Conservation (phyloP, 2,113 vertebrate genomes). For the Forbesichthys papilliferus region DNA sequence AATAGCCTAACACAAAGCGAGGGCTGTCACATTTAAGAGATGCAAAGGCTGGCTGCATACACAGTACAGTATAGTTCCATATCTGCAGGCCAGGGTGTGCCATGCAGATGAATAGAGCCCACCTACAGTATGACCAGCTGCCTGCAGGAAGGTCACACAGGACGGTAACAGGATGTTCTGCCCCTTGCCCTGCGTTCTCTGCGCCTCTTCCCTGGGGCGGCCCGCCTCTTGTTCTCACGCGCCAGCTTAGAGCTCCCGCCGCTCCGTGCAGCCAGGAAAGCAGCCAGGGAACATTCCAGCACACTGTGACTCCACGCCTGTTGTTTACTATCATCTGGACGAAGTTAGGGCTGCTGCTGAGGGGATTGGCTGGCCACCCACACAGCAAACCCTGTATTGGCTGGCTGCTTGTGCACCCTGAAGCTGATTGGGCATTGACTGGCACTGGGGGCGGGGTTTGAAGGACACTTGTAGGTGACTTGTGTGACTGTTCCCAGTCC, state of each 20-base stretch:
- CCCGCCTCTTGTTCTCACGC: slow-evolving; percentile 62
- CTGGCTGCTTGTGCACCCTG: slow-evolving; percentile 13
- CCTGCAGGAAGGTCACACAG: background rate
- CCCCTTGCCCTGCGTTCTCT: background rate
- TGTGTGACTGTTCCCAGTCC: slow-evolving; percentile 22
- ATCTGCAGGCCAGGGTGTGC: background rate
- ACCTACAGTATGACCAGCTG: slow-evolving; percentile 11
- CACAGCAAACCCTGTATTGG: slow-evolving; percentile 29
- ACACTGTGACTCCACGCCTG: slow-evolving; percentile 49
- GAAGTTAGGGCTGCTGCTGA: slow-evolving; percentile 22
- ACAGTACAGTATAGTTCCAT: no score
- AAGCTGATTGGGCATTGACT: slow-evolving; percentile 30
- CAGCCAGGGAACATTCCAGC: slow-evolving; percentile 54
- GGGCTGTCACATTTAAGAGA: no score
- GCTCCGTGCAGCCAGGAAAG: background rate
- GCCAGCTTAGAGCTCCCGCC: slow-evolving; percentile 39
- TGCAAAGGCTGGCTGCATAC: no score
- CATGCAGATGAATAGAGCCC: background rate
- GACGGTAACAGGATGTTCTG: slow-evolving; percentile 18
- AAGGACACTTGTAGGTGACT: slow-evolving; percentile 16
- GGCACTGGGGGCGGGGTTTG: background rate
- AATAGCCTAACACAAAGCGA: no score
- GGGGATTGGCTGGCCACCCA: slow-evolving; percentile 2
- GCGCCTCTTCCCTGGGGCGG: background rate
- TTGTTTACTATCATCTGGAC: slow-evolving; percentile 60